These are phyloP conservation scores for Drepana falcataria DNA, from an alignment of 2,888 invertebrate genomes.

Conservation along the genomic window DNA sequence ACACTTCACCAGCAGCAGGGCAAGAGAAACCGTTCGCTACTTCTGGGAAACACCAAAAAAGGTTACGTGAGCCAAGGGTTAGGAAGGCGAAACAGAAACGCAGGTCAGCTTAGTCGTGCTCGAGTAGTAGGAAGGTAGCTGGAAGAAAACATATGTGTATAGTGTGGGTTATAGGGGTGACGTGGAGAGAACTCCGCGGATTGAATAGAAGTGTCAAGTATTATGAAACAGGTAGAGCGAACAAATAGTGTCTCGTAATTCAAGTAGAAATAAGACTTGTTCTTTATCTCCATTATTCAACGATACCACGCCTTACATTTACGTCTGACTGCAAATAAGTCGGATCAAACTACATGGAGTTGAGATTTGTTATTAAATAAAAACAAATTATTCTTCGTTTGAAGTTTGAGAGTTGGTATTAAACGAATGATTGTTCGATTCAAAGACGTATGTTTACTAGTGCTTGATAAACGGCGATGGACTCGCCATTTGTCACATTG, in stretches of 20 bases:
- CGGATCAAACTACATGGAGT: neutral
- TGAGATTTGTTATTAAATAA: too few species aligned
- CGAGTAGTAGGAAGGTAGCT: conserved; percentile 28
- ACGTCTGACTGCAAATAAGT: neutral
- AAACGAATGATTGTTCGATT: too few species aligned
- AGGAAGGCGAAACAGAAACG: conserved; percentile 48
- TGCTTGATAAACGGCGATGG: too few species aligned
- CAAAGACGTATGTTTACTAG: too few species aligned
- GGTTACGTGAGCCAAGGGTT: conserved; percentile 51
- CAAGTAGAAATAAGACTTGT: neutral
- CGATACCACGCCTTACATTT: neutral
- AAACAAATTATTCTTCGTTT: too few species aligned
- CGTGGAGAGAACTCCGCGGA: conserved; percentile 7
- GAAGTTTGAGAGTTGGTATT: too few species aligned
- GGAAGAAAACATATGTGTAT: conserved; percentile 20
- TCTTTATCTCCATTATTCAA: neutral
- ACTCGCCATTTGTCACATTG: too few species aligned
- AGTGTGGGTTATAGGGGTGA: conserved; percentile 7
- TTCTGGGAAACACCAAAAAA: conserved; percentile 80
- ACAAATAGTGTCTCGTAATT: neutral
- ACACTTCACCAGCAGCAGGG: conserved; percentile 89
- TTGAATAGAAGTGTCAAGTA: neutral
- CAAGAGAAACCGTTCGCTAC: conserved; percentile 94
- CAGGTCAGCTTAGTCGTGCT: conserved; percentile 33
- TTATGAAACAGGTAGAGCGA: neutral